Evolutionary conservation across 1,140 invertebrate species (phyloP).

Genomic region (Lepidurus couesii): DNA sequence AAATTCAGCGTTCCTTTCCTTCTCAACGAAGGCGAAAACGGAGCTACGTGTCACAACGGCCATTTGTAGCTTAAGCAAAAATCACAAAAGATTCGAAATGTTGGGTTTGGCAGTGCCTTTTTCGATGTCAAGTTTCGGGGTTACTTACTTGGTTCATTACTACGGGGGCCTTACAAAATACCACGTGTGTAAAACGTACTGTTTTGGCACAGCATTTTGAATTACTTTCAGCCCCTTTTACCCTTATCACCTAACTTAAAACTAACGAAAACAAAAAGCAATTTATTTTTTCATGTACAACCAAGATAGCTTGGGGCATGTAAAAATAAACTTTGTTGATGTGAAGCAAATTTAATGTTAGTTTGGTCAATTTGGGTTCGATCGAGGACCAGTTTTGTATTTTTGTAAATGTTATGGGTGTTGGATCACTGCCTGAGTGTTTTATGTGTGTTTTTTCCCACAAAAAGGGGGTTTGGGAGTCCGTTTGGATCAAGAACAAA

Average conservation of each 20-base stretch:
- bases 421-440: constrained; percentile 1
- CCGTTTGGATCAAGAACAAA: not conserved
- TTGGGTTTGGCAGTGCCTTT: not conserved
- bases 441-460: not conserved
- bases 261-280: too few species aligned
- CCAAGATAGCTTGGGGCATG: too few species aligned
- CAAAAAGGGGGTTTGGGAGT: not conserved
- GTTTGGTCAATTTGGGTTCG: too few species aligned
- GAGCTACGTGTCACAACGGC: not conserved
- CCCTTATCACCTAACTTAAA: too few species aligned
- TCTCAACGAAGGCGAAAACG: constrained; percentile 40
- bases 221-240: too few species aligned
- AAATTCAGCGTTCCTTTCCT: constrained; percentile 62
- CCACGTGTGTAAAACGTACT: not conserved
- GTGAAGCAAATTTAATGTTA: too few species aligned
- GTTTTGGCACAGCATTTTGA: not conserved
- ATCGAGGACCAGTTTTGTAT: not conserved
- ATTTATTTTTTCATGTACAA: too few species aligned
- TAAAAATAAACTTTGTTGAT: too few species aligned
- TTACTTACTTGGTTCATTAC: too few species aligned
- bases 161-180: not conserved
- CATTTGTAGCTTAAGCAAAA: not conserved
- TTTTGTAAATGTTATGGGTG: constrained; percentile 9
- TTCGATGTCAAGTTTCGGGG: not conserved
- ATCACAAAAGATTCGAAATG: not conserved